Evolutionary conservation across 2,888 invertebrate species (phyloP).

Genomic region (Cyclophora albipunctata): DNA sequence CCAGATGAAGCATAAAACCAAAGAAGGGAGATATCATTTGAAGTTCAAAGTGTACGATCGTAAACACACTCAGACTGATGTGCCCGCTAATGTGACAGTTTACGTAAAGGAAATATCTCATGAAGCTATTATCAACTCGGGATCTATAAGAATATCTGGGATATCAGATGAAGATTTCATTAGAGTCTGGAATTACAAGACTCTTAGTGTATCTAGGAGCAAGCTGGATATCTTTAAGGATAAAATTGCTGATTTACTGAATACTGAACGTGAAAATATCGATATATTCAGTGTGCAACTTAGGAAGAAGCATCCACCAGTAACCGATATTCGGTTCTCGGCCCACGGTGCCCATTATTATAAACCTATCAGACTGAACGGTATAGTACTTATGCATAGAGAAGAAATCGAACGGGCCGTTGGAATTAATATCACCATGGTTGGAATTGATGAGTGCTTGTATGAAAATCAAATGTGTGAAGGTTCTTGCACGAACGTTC

Average conservation of each 20-base stretch:
- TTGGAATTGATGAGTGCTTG: constrained; percentile 96
- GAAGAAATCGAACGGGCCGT: constrained; percentile 95
- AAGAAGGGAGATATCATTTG: constrained; percentile 88
- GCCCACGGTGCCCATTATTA: constrained; percentile 98
- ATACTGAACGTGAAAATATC: constrained; percentile 90
- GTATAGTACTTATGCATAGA: constrained; percentile 93
- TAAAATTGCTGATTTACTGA: constrained; percentile 89
- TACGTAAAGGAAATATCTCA: constrained; percentile 95
- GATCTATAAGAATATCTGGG: constrained; percentile 93
- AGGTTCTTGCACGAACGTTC: constrained; percentile 94
- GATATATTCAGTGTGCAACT: constrained; percentile 97
- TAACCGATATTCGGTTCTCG: constrained; percentile 94
- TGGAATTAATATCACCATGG: constrained; percentile 98
- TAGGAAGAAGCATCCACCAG: constrained; percentile 88
- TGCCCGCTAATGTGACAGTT: constrained; percentile 96
- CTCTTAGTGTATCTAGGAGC: constrained; percentile 87
- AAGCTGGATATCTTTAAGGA: constrained; percentile 93
- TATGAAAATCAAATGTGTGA: constrained; percentile 97
- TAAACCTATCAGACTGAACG: constrained; percentile 94
- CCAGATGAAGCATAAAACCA: constrained; percentile 94
- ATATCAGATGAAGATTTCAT: constrained; percentile 98
- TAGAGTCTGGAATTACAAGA: constrained; percentile 94
- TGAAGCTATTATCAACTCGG: constrained; percentile 96
- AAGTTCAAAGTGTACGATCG: constrained; percentile 93
- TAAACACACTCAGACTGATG: constrained; percentile 95